Percentiles rank a stretch among this genome's conserved stretches.
These are phyloP conservation scores for Sinotaia quadrata DNA, from an alignment of 2,888 invertebrate species.

Conservation along the genomic window DNA sequence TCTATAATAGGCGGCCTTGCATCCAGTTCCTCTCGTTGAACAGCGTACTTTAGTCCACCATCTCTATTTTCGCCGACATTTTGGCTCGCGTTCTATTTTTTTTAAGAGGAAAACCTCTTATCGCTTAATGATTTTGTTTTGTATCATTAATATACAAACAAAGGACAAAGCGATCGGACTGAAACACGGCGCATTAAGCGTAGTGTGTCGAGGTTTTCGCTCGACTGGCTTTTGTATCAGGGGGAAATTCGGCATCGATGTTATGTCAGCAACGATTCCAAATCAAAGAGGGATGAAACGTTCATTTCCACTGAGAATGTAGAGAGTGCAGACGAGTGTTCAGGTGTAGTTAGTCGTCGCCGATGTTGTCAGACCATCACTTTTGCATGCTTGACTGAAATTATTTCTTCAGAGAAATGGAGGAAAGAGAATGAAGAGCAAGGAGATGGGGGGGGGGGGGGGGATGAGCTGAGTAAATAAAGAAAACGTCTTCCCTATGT, in stretches of 20 bases:
- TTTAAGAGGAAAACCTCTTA: not conserved
- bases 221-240: constrained; percentile 21
- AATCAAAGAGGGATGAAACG: no score
- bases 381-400: no score
- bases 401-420: no score
- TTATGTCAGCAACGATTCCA: constrained; percentile 23
- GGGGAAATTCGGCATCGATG: constrained; percentile 17
- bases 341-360: no score
- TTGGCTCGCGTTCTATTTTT: not conserved
- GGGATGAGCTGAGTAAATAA: not conserved
- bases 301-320: no score
- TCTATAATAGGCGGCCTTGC: not conserved
- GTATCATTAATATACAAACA: no score
- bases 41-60: not conserved
- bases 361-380: no score
- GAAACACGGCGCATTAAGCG: constrained; percentile 20
- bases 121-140: no score
- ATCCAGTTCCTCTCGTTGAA: not conserved
- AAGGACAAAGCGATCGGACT: no score
- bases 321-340: no score
- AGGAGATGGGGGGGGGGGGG: not conserved
- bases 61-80: not conserved
- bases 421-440: not conserved
- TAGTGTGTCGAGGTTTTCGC: constrained; percentile 20
- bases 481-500: not conserved